Conservation (phyloP, 2,797 vertebrate genomes). For the Platalea minor region DNA sequence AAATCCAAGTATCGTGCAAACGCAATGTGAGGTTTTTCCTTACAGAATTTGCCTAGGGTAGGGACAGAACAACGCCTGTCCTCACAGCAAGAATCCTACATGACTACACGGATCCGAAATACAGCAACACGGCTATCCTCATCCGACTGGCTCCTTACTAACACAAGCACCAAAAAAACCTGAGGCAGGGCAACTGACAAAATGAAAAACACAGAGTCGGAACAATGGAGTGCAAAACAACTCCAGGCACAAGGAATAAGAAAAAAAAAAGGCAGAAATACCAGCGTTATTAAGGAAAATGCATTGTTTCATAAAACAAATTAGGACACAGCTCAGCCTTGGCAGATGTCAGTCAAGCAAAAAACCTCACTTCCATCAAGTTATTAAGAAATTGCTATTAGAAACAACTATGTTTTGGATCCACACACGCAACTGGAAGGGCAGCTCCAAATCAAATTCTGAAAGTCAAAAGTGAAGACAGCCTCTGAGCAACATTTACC, state of each 20-base stretch:
- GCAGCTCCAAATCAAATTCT: neutral
- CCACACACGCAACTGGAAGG: neutral
- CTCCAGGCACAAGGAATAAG: neutral
- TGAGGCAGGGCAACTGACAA: neutral
- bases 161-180: neutral
- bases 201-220: neutral
- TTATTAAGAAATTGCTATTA: neutral
- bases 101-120: fast-evolving
- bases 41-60: neutral
- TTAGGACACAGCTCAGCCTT: too few species aligned
- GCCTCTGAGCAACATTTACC: too few species aligned
- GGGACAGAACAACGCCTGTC: neutral
- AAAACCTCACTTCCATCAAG: neutral
- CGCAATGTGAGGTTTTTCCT: too few species aligned
- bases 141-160: neutral
- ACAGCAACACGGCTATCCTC: neutral
- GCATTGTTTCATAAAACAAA: neutral
- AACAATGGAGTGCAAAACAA: neutral
- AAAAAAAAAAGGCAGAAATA: neutral
- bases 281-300: neutral
- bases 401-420: neutral
- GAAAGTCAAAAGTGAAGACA: neutral
- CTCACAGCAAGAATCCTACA: neutral
- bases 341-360: neutral
- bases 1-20: neutral